These are phyloP conservation scores for Diceros bicornis DNA, from an alignment of 2,797 vertebrate species.

Conservation along the genomic window DNA sequence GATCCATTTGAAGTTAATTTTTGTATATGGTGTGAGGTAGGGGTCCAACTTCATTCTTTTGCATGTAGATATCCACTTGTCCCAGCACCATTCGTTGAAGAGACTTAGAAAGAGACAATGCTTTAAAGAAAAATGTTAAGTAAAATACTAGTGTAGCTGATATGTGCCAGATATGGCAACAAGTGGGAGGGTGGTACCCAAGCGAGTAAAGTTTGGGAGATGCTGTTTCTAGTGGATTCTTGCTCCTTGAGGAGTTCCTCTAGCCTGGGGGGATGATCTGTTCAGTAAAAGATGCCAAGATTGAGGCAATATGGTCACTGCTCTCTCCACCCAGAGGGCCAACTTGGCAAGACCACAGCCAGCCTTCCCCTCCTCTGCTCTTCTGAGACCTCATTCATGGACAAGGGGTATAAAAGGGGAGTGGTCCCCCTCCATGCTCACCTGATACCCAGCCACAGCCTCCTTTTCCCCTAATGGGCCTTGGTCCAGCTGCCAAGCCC, in stretches of 20 bases:
- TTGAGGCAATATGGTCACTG: not conserved
- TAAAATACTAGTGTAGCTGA: not conserved
- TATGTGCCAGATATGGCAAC: not conserved
- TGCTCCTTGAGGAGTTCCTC: not conserved
- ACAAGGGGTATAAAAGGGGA: not conserved
- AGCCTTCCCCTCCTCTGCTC: not conserved
- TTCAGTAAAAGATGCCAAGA: not conserved
- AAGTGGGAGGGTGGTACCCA: not conserved
- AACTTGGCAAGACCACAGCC: not conserved
- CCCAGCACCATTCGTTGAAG: not conserved
- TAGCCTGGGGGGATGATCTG: not conserved
- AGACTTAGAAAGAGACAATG: not conserved
- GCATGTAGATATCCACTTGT: not conserved
- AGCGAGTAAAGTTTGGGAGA: not conserved
- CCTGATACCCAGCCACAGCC: not conserved
- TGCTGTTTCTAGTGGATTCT: not conserved
- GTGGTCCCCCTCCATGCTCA: not conserved
- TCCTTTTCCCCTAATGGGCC: not conserved
- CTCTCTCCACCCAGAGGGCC: not conserved
- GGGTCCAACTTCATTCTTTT: not conserved
- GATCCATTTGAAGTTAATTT: not conserved
- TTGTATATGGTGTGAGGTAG: not conserved
- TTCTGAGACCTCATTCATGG: not conserved
- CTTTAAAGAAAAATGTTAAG: not conserved
- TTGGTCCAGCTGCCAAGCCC: not conserved